Evolutionary conservation across 2,797 vertebrate genomes (phyloP).

Genomic region (Presbytis comata): DNA sequence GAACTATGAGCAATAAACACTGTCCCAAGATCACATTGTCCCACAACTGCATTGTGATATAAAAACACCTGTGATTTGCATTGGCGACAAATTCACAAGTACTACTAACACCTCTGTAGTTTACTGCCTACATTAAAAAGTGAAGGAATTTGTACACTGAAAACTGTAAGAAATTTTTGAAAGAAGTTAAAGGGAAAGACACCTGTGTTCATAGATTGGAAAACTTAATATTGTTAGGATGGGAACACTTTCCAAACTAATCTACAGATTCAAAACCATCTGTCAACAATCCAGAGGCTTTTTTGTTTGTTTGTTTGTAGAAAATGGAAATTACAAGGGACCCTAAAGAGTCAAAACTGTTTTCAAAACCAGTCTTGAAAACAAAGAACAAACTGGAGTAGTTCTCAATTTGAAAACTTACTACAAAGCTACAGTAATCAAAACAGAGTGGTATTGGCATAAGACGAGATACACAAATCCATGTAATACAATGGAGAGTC

Average conservation of each 20-base stretch:
- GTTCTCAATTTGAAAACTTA: not conserved
- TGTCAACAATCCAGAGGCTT: not conserved
- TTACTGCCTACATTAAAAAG: not conserved
- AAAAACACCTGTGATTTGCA: too few species aligned
- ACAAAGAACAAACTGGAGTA: not conserved
- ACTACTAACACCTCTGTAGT: not conserved
- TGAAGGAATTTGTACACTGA: not conserved
- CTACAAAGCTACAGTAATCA: not conserved
- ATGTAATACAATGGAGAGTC: too few species aligned
- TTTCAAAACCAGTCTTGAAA: not conserved
- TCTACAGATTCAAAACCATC: not conserved
- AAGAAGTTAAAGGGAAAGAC: not conserved
- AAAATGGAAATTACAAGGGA: not conserved
- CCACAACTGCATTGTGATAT: not conserved
- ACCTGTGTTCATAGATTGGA: not conserved
- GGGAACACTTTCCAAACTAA: not conserved
- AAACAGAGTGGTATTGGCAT: fast-evolving
- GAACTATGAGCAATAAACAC: not conserved
- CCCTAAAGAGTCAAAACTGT: not conserved
- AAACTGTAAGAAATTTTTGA: fast-evolving
- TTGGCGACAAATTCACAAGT: fast-evolving
- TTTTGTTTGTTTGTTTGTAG: not conserved
- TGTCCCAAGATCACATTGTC: not conserved
- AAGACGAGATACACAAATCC: not conserved
- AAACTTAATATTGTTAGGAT: not conserved